Evolutionary conservation across 2,113 vertebrate genomes (phyloP).

Genomic region (Amblyornis subalaris): DNA sequence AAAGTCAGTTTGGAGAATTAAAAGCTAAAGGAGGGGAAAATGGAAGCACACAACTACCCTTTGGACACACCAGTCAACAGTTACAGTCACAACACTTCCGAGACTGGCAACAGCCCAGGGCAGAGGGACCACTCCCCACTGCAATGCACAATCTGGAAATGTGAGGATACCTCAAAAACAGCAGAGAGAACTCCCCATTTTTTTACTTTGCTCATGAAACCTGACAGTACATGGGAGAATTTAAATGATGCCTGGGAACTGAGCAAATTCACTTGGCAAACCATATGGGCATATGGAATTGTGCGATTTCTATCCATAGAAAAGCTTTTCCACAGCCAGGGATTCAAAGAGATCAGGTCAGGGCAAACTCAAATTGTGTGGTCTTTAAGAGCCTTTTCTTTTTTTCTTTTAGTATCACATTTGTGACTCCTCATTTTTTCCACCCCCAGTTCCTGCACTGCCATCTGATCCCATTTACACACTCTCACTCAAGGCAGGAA

Average conservation of each 20-base stretch:
- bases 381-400: background rate
- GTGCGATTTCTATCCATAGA: background rate
- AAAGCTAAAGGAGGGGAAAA: background rate
- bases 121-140: background rate
- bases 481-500: background rate
- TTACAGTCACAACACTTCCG: background rate
- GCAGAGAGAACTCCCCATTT: background rate
- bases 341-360: background rate
- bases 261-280: background rate
- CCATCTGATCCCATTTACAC: background rate
- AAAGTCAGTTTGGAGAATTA: background rate
- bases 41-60: accelerated
- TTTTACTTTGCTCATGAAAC: background rate
- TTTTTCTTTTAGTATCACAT: background rate
- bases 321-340: background rate
- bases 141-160: background rate
- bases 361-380: background rate
- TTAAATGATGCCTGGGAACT: background rate
- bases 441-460: background rate
- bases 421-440: background rate
- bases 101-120: background rate
- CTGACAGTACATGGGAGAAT: background rate
- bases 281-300: background rate
- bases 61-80: background rate
- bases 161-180: background rate